A percentile compares a stretch with the other conserved stretches of the same genome.
These are phyloP conservation scores for Clarias fuscus DNA, from an alignment of 2,797 vertebrate genomes.

Conservation along the genomic window DNA sequence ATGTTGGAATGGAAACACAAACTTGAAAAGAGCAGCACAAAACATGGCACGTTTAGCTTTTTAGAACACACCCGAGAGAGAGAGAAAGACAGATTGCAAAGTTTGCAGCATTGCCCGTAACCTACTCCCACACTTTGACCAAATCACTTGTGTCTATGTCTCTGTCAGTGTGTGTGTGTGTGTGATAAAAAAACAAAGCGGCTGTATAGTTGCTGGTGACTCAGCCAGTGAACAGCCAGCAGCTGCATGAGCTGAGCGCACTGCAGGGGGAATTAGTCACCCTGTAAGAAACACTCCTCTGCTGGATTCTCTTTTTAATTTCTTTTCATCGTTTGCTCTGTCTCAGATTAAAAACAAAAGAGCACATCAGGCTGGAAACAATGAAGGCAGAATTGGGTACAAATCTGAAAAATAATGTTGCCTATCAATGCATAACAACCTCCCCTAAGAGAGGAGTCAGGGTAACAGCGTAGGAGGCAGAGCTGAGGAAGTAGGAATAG, in stretches of 20 bases:
- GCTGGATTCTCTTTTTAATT: not conserved
- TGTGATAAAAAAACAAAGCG: conserved; percentile 14
- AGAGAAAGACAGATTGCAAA: not conserved
- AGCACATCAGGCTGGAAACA: not conserved
- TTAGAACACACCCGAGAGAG: not conserved
- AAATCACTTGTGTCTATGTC: conserved; percentile 19
- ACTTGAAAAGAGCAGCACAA: conserved; percentile 5
- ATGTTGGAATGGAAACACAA: not conserved
- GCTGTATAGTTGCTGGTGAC: conserved; percentile 36
- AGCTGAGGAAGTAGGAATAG: not conserved
- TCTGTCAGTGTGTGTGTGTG: conserved; percentile 19
- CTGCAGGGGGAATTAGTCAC: conserved; percentile 44
- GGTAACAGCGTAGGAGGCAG: not conserved
- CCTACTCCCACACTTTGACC: conserved; percentile 35
- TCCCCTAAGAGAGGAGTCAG: not conserved
- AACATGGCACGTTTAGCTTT: not conserved
- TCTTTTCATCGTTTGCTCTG: conserved; percentile 5
- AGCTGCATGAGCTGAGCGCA: conserved; percentile 38
- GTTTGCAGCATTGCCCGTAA: conserved; percentile 1
- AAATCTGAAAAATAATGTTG: not conserved
- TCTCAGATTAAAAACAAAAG: conserved; percentile 12
- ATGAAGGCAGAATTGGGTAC: not conserved
- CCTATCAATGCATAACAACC: not conserved
- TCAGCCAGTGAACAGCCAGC: conserved; percentile 37
- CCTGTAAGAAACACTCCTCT: not conserved